Evolutionary conservation across 2,113 vertebrate species (phyloP).

Genomic region (Microcebus tavaratra): DNA sequence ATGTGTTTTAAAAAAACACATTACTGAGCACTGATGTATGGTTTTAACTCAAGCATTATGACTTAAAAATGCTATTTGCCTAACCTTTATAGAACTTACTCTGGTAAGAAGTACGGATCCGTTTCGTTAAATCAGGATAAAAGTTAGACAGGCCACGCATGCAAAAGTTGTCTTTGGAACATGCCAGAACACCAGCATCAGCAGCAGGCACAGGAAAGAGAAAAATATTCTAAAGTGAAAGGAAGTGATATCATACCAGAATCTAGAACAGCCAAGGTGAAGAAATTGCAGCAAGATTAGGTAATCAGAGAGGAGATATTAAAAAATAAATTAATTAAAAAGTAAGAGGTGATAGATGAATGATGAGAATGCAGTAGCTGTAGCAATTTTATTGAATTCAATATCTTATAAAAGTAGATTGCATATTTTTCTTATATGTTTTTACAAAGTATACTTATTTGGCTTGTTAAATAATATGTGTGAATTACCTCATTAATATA

Average conservation of each 20-base stretch:
- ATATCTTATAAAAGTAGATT: constrained; percentile 35
- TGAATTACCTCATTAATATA: constrained; percentile 3
- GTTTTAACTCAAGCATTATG: constrained; percentile 80
- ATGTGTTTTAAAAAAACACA: constrained; percentile 87
- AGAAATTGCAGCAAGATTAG: constrained; percentile 84
- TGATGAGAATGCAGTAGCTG: constrained; percentile 80
- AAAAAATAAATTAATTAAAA: constrained; percentile 79
- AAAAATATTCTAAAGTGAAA: constrained; percentile 90
- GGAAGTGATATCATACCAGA: constrained; percentile 87
- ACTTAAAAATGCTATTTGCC: constrained; percentile 80
- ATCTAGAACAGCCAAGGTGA: constrained; percentile 86
- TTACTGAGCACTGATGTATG: constrained; percentile 80
- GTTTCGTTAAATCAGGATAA: constrained; percentile 99
- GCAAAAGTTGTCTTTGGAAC: constrained; percentile 99
- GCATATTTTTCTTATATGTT: constrained; percentile 1
- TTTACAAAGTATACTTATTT: constrained; percentile 47
- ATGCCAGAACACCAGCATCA: constrained; percentile 96
- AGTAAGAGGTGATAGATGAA: constrained; percentile 80
- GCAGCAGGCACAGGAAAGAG: constrained; percentile 90
- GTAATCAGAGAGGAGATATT: constrained; percentile 78
- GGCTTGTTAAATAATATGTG: constrained; percentile 34
- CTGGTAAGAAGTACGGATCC: constrained; percentile 99
- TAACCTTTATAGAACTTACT: constrained; percentile 93
- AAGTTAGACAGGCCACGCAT: constrained; percentile 99
- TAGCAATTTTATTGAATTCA: constrained; percentile 73